A percentile compares a stretch with the other conserved stretches of the same genome.
Conservation (phyloP, 2,797 vertebrate genomes). For the Gallinago solitaria region DNA sequence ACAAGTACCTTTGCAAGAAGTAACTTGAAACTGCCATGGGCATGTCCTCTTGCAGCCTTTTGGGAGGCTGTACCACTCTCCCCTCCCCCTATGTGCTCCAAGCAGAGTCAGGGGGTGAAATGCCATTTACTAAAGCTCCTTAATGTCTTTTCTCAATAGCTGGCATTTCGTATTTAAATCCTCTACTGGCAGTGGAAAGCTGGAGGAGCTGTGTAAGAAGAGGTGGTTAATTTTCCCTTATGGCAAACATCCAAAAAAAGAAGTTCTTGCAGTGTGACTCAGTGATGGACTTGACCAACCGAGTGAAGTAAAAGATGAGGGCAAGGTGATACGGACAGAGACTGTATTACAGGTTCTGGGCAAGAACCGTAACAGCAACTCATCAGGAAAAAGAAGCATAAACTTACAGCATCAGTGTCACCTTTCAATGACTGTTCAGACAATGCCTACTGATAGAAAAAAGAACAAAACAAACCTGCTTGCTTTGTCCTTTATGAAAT, state of each 20-base stretch:
- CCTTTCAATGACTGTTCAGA: background rate
- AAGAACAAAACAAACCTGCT: background rate
- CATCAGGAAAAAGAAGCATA: background rate
- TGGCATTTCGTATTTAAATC: background rate
- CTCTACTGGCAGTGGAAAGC: background rate
- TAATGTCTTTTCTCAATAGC: background rate
- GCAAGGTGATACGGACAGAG: background rate
- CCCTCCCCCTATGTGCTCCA: background rate
- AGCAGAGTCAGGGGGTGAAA: background rate
- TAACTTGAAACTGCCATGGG: background rate
- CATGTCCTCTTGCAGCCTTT: background rate
- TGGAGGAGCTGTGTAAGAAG: background rate
- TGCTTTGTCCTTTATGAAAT: background rate
- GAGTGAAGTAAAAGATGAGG: background rate
- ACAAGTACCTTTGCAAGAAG: background rate
- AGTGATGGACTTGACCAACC: background rate
- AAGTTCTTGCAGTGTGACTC: background rate
- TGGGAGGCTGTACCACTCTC: accelerated
- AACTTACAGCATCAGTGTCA: background rate
- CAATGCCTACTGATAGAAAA: background rate
- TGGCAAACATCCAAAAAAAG: background rate
- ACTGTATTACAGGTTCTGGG: background rate
- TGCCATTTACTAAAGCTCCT: constrained; percentile 24
- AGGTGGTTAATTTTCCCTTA: background rate
- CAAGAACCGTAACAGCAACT: background rate